Evolutionary conservation across 2,888 invertebrate genomes (phyloP).

Genomic region (Eremobia ochroleuca): DNA sequence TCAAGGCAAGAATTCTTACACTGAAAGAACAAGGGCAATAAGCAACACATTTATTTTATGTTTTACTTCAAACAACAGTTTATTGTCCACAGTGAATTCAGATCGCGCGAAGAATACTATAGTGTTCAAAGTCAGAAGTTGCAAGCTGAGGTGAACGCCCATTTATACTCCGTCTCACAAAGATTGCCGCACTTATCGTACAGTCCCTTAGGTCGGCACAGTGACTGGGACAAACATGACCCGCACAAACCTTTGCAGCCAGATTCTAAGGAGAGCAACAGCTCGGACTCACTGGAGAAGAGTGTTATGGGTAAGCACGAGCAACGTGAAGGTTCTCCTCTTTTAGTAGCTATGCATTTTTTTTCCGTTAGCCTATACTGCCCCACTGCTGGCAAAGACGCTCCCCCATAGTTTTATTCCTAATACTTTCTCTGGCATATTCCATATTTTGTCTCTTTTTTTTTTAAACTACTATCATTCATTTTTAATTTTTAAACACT

Average conservation of each 20-base stretch:
- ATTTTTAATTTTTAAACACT: too few species aligned
- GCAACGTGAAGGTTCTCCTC: not conserved
- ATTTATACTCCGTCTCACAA: conserved; percentile 92
- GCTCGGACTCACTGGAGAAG: conserved; percentile 89
- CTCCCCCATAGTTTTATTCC: too few species aligned
- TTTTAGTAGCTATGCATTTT: not conserved
- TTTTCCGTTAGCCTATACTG: too few species aligned
- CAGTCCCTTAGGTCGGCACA: conserved; percentile 87
- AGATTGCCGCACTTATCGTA: conserved; percentile 90
- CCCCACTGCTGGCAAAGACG: too few species aligned
- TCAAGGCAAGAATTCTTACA: not conserved
- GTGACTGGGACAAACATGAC: conserved; percentile 90
- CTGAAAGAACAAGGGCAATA: not conserved
- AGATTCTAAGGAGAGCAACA: conserved; percentile 89
- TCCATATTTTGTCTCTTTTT: too few species aligned
- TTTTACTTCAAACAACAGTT: not conserved
- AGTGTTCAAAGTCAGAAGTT: conserved; percentile 88
- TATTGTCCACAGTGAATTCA: conserved; percentile 82
- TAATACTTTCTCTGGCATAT: too few species aligned
- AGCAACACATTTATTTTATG: not conserved
- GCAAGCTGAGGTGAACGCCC: conserved; percentile 89
- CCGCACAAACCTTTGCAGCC: conserved; percentile 87
- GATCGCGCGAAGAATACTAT: conserved; percentile 89
- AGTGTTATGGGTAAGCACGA: conserved; percentile 89
- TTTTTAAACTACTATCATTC: too few species aligned